phyloP scores from a whole-genome alignment of 2,888 invertebrate species.

The Teleogryllus oceanicus region DNA sequence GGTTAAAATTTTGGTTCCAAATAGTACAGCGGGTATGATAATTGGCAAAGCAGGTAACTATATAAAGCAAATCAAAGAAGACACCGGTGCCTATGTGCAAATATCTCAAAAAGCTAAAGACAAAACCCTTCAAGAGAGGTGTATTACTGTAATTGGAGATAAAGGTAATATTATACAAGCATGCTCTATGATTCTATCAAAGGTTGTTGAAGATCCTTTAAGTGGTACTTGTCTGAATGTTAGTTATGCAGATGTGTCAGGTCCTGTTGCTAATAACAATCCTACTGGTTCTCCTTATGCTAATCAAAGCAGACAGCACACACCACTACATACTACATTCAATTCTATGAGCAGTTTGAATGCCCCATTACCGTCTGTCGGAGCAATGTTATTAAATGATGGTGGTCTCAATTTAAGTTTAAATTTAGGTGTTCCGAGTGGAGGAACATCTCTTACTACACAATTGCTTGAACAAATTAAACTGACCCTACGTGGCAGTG shows the following conservation, averaged over 20 bases:
- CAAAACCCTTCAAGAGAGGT: constrained; percentile 76
- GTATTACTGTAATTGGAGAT: constrained; percentile 91
- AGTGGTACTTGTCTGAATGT: constrained; percentile 94
- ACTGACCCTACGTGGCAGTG: constrained; percentile 81
- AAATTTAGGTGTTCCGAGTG: constrained; percentile 63
- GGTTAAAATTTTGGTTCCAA: constrained; percentile 92
- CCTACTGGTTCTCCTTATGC: constrained; percentile 96
- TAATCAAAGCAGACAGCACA: constrained; percentile 49
- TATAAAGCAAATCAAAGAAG: constrained; percentile 93
- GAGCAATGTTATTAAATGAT: constrained; percentile 60
- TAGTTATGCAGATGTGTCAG: constrained; percentile 92
- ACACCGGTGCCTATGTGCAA: constrained; percentile 91
- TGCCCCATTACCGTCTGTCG: constrained; percentile 41
- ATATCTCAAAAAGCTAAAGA: constrained; percentile 96
- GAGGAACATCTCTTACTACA: constrained; percentile 69
- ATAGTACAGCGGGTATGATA: constrained; percentile 96
- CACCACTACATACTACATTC: constrained; percentile 51
- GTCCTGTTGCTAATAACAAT: constrained; percentile 94
- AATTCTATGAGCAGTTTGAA: constrained; percentile 58
- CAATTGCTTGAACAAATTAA: constrained; percentile 87
- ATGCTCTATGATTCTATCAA: constrained; percentile 89
- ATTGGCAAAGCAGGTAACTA: constrained; percentile 95
- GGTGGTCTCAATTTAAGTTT: constrained; percentile 68
- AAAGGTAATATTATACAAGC: constrained; percentile 88
- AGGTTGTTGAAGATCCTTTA: constrained; percentile 96